Conservation (phyloP, 2,888 invertebrate genomes). For the Epistrophe eligans region DNA sequence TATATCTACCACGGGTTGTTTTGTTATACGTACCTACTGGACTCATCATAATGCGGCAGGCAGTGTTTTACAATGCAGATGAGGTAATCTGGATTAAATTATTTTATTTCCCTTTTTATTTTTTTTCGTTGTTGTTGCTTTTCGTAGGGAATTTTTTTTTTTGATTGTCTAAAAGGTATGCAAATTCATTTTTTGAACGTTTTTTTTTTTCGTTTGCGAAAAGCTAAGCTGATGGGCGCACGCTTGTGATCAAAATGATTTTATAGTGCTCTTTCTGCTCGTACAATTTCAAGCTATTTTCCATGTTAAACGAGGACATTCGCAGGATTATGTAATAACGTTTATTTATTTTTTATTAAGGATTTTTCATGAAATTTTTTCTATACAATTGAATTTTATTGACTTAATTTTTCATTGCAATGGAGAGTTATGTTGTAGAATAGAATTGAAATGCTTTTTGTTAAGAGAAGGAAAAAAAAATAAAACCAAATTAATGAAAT, state of each 20-base stretch:
- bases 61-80: slow-evolving; percentile 71
- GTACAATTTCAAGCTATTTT: neutral
- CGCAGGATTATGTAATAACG: neutral
- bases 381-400: slow-evolving; percentile 11
- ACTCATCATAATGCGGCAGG: slow-evolving; percentile 55
- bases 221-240: slow-evolving; percentile 10
- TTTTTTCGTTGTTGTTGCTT: neutral
- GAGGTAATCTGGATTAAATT: slow-evolving; percentile 68
- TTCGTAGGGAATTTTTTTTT: slow-evolving; percentile 37
- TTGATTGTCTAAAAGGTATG: slow-evolving; percentile 34
- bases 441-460: no score
- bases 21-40: slow-evolving; percentile 10
- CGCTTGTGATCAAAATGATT: neutral
- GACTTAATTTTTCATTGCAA: slow-evolving; percentile 14
- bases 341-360: neutral
- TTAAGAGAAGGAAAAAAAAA: no score
- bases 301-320: slow-evolving; percentile 10
- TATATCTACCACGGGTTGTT: slow-evolving; percentile 21
- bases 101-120: slow-evolving; percentile 5
- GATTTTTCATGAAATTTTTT: neutral
- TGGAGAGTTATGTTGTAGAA: neutral
- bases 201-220: neutral
- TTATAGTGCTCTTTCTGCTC: neutral
- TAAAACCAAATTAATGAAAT: no score
- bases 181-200: slow-evolving; percentile 41